Percentiles rank a stretch among this genome's conserved stretches.
Evolutionary conservation across 2,797 vertebrate species (phyloP).

Genomic region (Scolopax bukidnonensis): DNA sequence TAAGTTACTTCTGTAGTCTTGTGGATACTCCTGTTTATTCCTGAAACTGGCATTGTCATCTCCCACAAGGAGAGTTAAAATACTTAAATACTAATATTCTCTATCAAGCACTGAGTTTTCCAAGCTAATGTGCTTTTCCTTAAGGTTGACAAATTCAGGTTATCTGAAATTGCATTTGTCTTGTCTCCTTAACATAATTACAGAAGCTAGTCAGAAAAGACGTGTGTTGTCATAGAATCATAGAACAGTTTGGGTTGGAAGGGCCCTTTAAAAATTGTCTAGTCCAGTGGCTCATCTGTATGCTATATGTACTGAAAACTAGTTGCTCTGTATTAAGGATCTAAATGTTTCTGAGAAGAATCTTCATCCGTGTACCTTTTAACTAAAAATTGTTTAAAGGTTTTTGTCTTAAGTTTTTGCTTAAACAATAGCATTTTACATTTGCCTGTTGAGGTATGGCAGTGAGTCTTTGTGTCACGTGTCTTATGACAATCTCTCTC

Average conservation of each 20-base stretch:
- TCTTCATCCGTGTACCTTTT: accelerated
- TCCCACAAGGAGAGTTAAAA: neutral
- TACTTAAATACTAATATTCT: neutral
- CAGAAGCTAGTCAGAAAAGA: neutral
- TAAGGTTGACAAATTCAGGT: neutral
- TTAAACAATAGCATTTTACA: accelerated
- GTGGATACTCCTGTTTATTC: neutral
- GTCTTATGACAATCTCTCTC: neutral
- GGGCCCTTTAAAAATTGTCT: neutral
- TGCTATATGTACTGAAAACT: neutral
- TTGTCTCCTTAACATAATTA: neutral
- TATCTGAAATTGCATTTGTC: neutral
- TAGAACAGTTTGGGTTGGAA: neutral
- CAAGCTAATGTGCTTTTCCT: neutral
- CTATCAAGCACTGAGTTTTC: neutral
- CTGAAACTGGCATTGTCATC: neutral
- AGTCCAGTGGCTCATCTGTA: neutral
- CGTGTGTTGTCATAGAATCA: accelerated
- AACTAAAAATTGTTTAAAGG: neutral
- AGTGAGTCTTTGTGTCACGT: neutral
- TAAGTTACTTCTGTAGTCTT: neutral
- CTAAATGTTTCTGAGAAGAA: neutral
- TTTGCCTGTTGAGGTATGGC: neutral
- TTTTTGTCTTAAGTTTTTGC: neutral
- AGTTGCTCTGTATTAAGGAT: neutral